Evolutionary conservation across 2,113 vertebrate species (phyloP), one percentile per base, ranked within the genome.

Genomic region (Pelmatolapia mariae): DNA sequence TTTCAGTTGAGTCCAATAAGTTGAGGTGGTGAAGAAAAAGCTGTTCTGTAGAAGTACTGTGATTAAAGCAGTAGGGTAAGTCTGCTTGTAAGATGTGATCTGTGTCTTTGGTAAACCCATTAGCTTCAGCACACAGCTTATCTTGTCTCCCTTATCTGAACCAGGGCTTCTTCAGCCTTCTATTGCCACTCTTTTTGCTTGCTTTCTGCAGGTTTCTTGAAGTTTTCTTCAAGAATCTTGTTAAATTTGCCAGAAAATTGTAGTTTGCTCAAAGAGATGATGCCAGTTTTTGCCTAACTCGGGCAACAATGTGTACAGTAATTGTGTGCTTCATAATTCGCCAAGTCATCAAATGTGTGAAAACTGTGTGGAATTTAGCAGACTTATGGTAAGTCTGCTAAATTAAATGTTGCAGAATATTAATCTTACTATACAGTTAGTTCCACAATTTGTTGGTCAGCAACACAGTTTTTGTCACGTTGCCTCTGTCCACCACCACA

Each of bases 281-380:
- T 16, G 8, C 7, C 16, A 19, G 8, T 29, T 81, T n/a, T 61
- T 81, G 40, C 7, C 38, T 33, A 26, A 33, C 8, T 36, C 92
- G 82, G 89, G 80, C 53, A 87, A 90, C 86, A 19, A 94, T 93
- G 94, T 96, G 95, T 68, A 93, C 81, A 1, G 88, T 95, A 81
- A 91, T 93, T 57, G 9, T 88, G 16, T 95, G 92, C 90, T 95
- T 95, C 50, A 66, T 95, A 10, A 66, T 93, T 68, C 54, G 80
- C 3, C 91, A 92, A 76, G 84, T 94, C 50, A 87, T 94, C 89
- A 95, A 91, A 71, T 89, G 89, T 50, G 7, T 91, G 90, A 79
- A 87, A 81, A 89, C 61, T 89, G 87, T 45, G 8, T 91, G 91
- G 80, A 87, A 81, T 61, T 88, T 90, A 1, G 13, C 24, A 71